Base-by-base conservation (phyloP, 2,113 vertebrate genomes). In the Butastur rufipennis region DNA sequence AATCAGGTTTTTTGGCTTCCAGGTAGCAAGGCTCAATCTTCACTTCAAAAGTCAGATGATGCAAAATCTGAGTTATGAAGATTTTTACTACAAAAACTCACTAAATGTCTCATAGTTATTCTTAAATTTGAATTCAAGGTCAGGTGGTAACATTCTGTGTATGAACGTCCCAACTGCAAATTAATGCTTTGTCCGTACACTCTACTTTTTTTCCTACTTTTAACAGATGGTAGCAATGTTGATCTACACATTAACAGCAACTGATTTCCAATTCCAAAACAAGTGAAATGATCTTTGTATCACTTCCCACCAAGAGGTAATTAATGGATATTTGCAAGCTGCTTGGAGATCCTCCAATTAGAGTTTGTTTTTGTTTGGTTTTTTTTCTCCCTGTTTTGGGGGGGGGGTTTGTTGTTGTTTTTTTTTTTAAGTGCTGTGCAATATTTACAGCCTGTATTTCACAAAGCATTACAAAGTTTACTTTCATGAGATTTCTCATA, bases 241-340 rank as follows among this genome's bases (percentile, higher is more conserved):
- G 61, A 79, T 92, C 58, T 89, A 71, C 65, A 81, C 66, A 84
- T 92, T 84, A 93, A 84, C 34, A 81, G 61, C 65, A 77, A 96
- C 86, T 45, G 38, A 93, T 89, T 95, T 92, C 40, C 71, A 88
- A 81, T 84, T 95, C 40, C 52, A 84, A 87, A 92, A 93, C 65
- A 95, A 86, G 77, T 75, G 23, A 96, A 97, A 86, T 78, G 45
- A 88, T 92, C 94, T 89, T 84, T 87, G 40, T 87, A 88, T 75
- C 86, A n/a, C 87, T 81, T 88, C 95, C 91, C 62, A 87, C 86
- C 61, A 89, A 92, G 92, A 81, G 7, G 66, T 91, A 97, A 97
- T 95, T 95, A 95, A 95, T 80, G 56, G 65, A 91, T 94, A 94
- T 89, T 92, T 91, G 25, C 86, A 97, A 92, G 86, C 81, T 92